Conservation (phyloP, 2,888 invertebrate species). For the Boloria selene region DNA sequence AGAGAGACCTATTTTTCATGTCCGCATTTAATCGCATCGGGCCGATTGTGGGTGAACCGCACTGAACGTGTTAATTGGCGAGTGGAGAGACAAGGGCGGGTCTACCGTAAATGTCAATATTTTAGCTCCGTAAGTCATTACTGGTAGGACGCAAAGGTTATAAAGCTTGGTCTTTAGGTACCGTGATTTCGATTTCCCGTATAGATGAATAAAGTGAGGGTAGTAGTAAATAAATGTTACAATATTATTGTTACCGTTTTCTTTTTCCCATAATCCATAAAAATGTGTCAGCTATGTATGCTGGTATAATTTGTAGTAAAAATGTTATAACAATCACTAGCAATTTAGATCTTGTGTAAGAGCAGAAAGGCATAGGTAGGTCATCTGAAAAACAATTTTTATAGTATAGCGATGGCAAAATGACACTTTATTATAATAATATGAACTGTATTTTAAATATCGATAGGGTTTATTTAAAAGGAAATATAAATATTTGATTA, state of each 20-base stretch:
- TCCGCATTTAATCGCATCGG: no score
- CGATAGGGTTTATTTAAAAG: no score
- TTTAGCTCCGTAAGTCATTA: no score
- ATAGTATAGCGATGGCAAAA: background rate
- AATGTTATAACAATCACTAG: background rate
- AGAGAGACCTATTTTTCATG: no score
- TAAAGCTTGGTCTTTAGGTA: no score
- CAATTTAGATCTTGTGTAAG: background rate
- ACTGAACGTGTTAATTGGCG: no score
- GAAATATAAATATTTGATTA: no score
- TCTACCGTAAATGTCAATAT: no score
- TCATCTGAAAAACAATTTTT: constrained; percentile 5
- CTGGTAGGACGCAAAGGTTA: no score
- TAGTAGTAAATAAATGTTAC: background rate
- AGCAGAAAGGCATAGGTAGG: background rate
- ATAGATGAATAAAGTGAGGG: background rate
- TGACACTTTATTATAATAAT: background rate
- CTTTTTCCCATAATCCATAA: constrained; percentile 2
- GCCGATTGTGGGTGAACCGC: no score
- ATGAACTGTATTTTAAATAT: background rate
- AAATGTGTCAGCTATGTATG: background rate
- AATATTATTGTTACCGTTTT: background rate
- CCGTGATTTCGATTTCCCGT: no score
- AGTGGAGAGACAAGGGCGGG: no score
- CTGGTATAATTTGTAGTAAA: background rate